Evolutionary conservation across 2,797 vertebrate genomes (phyloP), one percentile per base, ranked within the genome.

Genomic region (Centropyge bicolor): DNA sequence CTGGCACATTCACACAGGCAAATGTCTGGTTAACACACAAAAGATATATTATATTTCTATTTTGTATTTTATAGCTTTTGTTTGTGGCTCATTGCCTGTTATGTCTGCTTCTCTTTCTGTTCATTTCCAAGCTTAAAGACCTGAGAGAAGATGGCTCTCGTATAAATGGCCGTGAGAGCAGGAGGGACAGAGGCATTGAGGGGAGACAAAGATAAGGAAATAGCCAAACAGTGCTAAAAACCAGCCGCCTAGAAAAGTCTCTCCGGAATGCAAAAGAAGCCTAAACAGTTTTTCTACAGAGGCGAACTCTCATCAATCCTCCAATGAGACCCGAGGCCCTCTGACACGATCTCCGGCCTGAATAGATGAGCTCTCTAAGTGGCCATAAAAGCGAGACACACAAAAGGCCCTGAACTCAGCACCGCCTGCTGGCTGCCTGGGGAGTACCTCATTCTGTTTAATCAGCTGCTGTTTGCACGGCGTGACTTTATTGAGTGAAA

Each of bases 381-480:
- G 67, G 55, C 72, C 56, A 57, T 80, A 81, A 86, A 91, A 22
- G 81, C 57, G 1, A 80, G 52, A 54, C 13, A 67, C 64, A 81
- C 49, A 68, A 70, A 86, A 79, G 80, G 62, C 67, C 54, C 61
- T 75, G 78, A 81, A 78, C 70, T 82, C 79, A 72, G 69, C 71
- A 84, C 67, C 14, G 46, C 81, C 80, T 82, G 51, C 75, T 70
- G 77, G 76, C 43, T 62, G 82, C 61, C 73, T 55, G 51, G 63
- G 62, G 65, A 83, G 62, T 20, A 61, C 52, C 65, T 73, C 72
- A 55, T 66, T 74, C 57, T 70, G 38, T 78, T 78, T 78, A 48
- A 81, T 85, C 78, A 77, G 68, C 76, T 48, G 70, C 73, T 66
- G 79, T 88, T 89, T 54, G 56, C 56, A 80, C 56, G 65, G 60